Base-by-base conservation (phyloP, 2,113 vertebrate species). In the Nothocercus julius region DNA sequence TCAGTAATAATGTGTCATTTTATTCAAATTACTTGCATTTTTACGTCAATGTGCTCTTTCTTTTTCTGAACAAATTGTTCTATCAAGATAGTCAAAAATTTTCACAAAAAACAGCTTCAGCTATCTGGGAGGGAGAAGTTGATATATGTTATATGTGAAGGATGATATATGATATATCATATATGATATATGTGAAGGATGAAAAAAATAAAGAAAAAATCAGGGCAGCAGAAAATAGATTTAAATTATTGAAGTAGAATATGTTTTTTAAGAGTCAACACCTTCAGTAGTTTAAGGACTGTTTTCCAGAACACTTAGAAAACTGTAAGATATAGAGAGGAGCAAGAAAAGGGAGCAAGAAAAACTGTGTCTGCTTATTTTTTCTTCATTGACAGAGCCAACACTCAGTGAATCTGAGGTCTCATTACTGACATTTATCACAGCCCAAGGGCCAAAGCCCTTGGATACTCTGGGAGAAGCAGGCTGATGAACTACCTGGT, bases 391-490 rank as follows among this genome's bases (percentile, higher is more conserved):
- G 36, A 42, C 18, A 77, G 1, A 47, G 44, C 11, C 67, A 53
- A 7, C 61, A 4, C 3, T 16, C 42, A 17, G 78, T 53, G 25
- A 62, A 34, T 34, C 27, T 21, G 13, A 5, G 32, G 13, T 19
- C 32, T 79, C 1, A 0, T 45, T 79, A 32, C 11, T 1, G 3
- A 63, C 17, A 17, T 7, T 30, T 28, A 14, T 13, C n/a, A 0
- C 9, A 68, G 45, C 7, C 22, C 1, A 0, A 3, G 5, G 6
- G 9, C 18, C 58, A 25, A 0, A 0, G 13, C n/a, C 20, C 25
- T 7, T 14, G 51, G 49, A 78, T 63, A 11, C 7, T 66, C 15
- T 53, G 40, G 7, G 8, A 51, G 69, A 21, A 18, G 9, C 40
- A 45, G 3, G 3, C 40, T 78, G 25, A 58, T 47, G 45, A 64